phyloP scores from a whole-genome alignment of 2,113 vertebrate species.

The Fregetta grallaria region DNA sequence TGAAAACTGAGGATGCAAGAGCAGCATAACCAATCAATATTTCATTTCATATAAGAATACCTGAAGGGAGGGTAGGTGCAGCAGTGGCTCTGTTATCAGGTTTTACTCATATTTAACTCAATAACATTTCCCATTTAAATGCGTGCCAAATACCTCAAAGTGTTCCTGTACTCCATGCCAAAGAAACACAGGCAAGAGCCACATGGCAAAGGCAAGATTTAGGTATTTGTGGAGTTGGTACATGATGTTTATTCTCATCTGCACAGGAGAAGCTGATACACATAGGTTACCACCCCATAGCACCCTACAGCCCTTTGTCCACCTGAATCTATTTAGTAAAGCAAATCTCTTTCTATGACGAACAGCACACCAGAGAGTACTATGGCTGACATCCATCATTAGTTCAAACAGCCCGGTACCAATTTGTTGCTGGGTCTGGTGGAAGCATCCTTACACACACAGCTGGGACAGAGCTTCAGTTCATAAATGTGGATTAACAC shows the following conservation, averaged over 20 bases:
- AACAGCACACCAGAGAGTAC: background rate
- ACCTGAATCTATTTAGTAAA: background rate
- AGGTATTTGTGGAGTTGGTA: background rate
- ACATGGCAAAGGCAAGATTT: background rate
- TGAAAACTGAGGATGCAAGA: background rate
- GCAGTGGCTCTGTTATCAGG: background rate
- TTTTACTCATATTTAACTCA: background rate
- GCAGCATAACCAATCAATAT: background rate
- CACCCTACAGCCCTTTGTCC: background rate
- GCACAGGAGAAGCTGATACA: background rate
- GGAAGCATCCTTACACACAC: background rate
- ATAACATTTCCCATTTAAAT: background rate
- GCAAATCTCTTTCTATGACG: background rate
- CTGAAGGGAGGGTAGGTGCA: background rate
- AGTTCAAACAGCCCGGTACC: background rate
- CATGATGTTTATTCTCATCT: background rate
- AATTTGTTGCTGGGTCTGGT: background rate
- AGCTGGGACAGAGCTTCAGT: background rate
- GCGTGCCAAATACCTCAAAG: background rate
- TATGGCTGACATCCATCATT: background rate
- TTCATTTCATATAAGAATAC: background rate
- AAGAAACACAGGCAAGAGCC: background rate
- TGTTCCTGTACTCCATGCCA: rapidly evolving
- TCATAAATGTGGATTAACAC: background rate
- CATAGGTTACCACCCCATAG: background rate